phyloP scores from a whole-genome alignment of 2,797 vertebrate genomes.

The Schizopygopsis pylzovi region DNA sequence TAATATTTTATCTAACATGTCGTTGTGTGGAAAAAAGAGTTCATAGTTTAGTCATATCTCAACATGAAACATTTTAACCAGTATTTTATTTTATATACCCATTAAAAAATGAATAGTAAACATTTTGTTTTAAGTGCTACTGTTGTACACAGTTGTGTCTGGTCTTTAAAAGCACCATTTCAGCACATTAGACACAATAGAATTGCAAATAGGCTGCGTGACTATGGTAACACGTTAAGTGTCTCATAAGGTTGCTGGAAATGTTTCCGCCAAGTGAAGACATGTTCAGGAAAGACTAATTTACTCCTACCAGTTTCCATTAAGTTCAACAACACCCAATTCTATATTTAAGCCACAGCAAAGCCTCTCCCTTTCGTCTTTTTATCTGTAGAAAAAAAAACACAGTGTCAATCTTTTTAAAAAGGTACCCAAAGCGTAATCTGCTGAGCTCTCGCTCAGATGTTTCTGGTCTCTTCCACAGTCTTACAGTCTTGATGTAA shows the following conservation, averaged over 20 bases:
- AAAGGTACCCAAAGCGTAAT: conserved; percentile 9
- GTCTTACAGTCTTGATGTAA: conserved; percentile 6
- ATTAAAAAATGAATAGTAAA: neutral
- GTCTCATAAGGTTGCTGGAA: conserved; percentile 46
- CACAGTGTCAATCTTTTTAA: neutral
- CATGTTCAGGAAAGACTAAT: conserved; percentile 37
- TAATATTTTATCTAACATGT: neutral
- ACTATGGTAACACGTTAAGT: conserved; percentile 62
- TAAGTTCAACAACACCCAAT: conserved; percentile 29
- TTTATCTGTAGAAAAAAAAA: neutral
- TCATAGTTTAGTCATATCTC: too few species aligned
- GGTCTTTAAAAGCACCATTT: conserved; percentile 47
- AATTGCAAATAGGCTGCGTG: conserved; percentile 62
- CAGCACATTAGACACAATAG: conserved; percentile 47
- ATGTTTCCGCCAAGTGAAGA: conserved; percentile 60
- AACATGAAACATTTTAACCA: too few species aligned
- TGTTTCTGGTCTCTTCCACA: conserved; percentile 37
- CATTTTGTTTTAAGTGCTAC: neutral
- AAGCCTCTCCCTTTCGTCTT: neutral
- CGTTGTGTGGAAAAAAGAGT: too few species aligned
- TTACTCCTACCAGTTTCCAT: conserved; percentile 30
- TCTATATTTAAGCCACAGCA: conserved; percentile 24
- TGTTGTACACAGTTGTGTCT: conserved; percentile 10
- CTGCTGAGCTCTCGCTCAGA: conserved; percentile 46
- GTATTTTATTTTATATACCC: neutral